Evolutionary conservation across 1,140 invertebrate genomes (phyloP).

Genomic region (Megalopta genalis): DNA sequence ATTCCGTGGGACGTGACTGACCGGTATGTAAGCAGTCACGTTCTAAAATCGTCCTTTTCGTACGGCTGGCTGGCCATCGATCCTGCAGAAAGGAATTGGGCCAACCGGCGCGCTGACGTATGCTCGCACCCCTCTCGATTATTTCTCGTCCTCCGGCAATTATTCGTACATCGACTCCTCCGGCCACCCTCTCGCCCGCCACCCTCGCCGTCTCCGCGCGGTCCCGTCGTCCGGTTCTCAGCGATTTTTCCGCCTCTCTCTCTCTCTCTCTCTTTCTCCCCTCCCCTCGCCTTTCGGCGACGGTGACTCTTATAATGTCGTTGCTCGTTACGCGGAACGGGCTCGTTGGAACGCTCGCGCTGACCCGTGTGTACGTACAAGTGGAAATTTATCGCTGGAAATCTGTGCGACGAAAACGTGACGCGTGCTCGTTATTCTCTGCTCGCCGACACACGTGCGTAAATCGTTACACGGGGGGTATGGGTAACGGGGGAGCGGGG

Average conservation of each 20-base stretch:
- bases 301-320: neutral
- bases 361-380: neutral
- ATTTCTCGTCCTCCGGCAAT: constrained; percentile 66
- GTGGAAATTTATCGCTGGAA: neutral
- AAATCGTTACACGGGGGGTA: constrained; percentile 52
- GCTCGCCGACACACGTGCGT: constrained; percentile 52
- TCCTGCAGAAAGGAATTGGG: constrained; percentile 73
- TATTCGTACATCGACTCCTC: constrained; percentile 66
- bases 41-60: constrained; percentile 19
- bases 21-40: constrained; percentile 9
- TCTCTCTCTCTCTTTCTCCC: neutral
- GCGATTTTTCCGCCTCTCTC: neutral
- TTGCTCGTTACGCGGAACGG: neutral
- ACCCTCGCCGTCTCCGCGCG: neutral
- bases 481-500: no score
- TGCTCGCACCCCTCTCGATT: constrained; percentile 62
- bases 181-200: no score
- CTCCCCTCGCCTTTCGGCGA: no score
- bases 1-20: constrained; percentile 28
- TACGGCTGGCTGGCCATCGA: constrained; percentile 67
- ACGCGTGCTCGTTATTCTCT: constrained; percentile 30
- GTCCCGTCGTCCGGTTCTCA: neutral
- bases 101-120: constrained; percentile 69
- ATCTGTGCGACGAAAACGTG: constrained; percentile 28
- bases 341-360: neutral